Conservation (phyloP, 1,140 invertebrate genomes). For the Semibalanus balanoides region DNA sequence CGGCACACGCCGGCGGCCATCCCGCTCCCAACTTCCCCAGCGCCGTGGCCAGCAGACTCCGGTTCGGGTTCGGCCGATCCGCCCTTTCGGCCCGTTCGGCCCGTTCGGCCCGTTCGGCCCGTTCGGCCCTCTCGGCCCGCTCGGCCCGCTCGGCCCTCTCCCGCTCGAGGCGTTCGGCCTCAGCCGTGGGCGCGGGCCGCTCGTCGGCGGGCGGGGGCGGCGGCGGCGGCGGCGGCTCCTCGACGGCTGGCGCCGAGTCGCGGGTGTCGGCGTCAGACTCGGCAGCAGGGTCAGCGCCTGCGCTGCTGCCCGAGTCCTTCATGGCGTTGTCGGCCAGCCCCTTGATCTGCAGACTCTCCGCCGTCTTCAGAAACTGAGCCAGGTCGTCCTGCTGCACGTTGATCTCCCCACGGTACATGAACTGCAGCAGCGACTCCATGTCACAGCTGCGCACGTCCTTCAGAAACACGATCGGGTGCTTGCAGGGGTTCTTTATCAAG, state of each 20-base stretch:
- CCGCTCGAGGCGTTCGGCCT: too few species aligned
- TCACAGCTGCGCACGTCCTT: conserved; percentile 28
- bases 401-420: conserved; percentile 33
- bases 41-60: not conserved
- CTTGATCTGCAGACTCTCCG: conserved; percentile 30
- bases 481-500: conserved; percentile 76
- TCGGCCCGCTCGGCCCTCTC: too few species aligned
- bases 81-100: not conserved
- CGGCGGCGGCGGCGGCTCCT: too few species aligned
- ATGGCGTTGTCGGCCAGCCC: conserved; percentile 26
- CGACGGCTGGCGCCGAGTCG: not conserved
- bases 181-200: too few species aligned
- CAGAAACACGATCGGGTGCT: conserved; percentile 66
- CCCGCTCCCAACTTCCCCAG: not conserved
- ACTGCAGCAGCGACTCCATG: conserved; percentile 28
- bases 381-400: conserved; percentile 30
- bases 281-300: too few species aligned
- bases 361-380: conserved; percentile 28
- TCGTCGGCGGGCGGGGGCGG: not conserved
- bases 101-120: not conserved
- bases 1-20: not conserved
- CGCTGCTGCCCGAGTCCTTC: not conserved
- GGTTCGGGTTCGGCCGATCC: not conserved
- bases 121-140: not conserved
- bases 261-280: not conserved